Base-by-base conservation (phyloP, 2,113 vertebrate genomes). In the Oryzias melastigma region DNA sequence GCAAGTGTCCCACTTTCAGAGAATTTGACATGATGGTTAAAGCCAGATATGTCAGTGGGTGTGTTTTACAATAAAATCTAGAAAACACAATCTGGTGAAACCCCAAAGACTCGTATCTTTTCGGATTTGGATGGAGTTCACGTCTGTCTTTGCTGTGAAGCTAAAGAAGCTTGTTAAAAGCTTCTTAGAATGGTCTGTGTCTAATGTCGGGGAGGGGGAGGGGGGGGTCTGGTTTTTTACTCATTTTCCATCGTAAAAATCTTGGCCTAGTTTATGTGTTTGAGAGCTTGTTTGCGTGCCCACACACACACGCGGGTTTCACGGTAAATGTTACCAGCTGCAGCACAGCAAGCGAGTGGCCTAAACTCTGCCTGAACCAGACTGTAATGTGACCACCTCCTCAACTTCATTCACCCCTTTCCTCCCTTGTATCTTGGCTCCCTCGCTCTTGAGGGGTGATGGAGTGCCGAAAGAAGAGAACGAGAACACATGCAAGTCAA, bases 281-380 rank as follows among this genome's bases (percentile, higher is more conserved):
- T 74, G 68, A 66, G 60, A 66, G 67, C 65, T 67, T 25, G 41
- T 76, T 42, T 63, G 70, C 41, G 10, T 65, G 54, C 58, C 27
- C 48, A 5, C 15, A 14, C n/a, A 14, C 54, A 43, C 68, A 59
- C 46, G 42, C 48, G 60, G 53, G 52, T 76, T 75, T 67, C 58
- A 73, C 82, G 85, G 86, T 91, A 91, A 92, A 85, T 80, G 85
- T 81, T 90, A 85, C 84, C 89, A 90, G 89, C 88, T 91, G 91
- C 75, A 77, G 68, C 74, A 10, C 76, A 78, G 81, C 52, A 18
- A 87, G 84, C 73, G 47, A 84, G 66, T 81, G 74, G 80, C 83
- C 84, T 91, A 81, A 90, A 90, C 89, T 91, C 77, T 90, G 81
- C 50, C 79, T 90, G 89, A 92, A 91, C 90, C 81, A 63, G 4